Evolutionary conservation across 2,888 invertebrate genomes (phyloP).

Genomic region (Cerastis leucographa): DNA sequence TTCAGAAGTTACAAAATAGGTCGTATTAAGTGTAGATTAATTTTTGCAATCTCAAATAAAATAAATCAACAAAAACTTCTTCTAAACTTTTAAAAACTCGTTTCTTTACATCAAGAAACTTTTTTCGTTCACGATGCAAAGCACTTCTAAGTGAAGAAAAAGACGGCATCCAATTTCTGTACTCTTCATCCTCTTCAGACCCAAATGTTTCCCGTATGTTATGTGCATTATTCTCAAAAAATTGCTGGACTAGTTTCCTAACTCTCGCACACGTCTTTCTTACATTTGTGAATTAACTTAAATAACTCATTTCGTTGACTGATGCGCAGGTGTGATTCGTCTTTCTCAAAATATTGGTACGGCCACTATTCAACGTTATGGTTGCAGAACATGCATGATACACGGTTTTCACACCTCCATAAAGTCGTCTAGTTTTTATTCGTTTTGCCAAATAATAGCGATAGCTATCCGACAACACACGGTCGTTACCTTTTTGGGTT

Average conservation of each 20-base stretch:
- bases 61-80: too few relatives aligned
- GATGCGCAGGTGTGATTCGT: too few relatives aligned
- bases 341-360: slow-evolving; percentile 5
- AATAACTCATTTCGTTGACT: too few relatives aligned
- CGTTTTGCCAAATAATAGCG: neutral
- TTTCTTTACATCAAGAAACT: slow-evolving; percentile 4
- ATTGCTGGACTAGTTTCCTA: too few relatives aligned
- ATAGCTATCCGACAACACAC: too few relatives aligned
- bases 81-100: slow-evolving; percentile 6
- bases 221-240: neutral
- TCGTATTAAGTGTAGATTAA: too few relatives aligned
- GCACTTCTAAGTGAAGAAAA: slow-evolving; percentile 7
- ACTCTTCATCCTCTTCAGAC: slow-evolving; percentile 10
- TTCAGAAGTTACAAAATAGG: too few relatives aligned
- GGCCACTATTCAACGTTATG: slow-evolving; percentile 8
- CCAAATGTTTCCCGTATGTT: neutral
- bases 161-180: neutral
- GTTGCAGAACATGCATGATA: slow-evolving; percentile 9
- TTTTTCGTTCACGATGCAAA: slow-evolving; percentile 9
- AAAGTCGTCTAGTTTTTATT: slow-evolving; percentile 1
- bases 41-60: too few relatives aligned
- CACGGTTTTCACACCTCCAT: slow-evolving; percentile 9
- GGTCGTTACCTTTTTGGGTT: too few relatives aligned
- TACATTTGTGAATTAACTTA: too few relatives aligned
- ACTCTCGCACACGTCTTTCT: too few relatives aligned